Base-by-base conservation (phyloP, 2,113 vertebrate genomes). In the Passerina amoena region DNA sequence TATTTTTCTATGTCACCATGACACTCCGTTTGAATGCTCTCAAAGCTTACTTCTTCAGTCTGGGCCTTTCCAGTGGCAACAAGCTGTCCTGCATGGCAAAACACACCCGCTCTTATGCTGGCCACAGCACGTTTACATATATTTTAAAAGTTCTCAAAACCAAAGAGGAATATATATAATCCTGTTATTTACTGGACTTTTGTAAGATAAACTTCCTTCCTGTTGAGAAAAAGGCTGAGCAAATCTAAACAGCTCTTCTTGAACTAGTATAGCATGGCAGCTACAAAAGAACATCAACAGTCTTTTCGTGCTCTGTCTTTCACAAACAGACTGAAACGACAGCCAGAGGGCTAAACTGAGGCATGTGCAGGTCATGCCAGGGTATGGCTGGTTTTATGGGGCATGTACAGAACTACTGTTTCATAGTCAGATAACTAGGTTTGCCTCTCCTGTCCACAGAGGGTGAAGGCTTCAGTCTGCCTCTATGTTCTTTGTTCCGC, bases 81-180 rank as follows among this genome's bases (percentile, higher is more conserved):
- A 45, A 0, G 0, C 10, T 42, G 20, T n/a, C 15, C 25, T 42
- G 23, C 23, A 42, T 0, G 4, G 38, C 27, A 84, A 51, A 37
- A 75, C 19, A 16, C 17, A 17, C 12, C 37, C 25, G 59, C 8
- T 37, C 12, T 24, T 37, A 25, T 14, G 45, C 37, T 71, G 66
- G 35, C 6, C 68, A 50, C 2, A 70, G 53, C 19, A 25, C 3
- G 15, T 14, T 42, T 40, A 64, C 16, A 23, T 4, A 2, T 38
- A 50, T 8, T 70, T n/a, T 33, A 86, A 73, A 73, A 85, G 20
- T 35, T 42, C 30, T 53, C 18, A 79, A 61, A 88, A 50, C 3
- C 12, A 50, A 82, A 59, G 4, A 3, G 5, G 8, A 25, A 42
- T n/a, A 57, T 10, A 61, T 8, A 13, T 5, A 42, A 71, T 47